Evolutionary conservation across 2,888 invertebrate species (phyloP).

Genomic region (Drosophila melanocephala): DNA sequence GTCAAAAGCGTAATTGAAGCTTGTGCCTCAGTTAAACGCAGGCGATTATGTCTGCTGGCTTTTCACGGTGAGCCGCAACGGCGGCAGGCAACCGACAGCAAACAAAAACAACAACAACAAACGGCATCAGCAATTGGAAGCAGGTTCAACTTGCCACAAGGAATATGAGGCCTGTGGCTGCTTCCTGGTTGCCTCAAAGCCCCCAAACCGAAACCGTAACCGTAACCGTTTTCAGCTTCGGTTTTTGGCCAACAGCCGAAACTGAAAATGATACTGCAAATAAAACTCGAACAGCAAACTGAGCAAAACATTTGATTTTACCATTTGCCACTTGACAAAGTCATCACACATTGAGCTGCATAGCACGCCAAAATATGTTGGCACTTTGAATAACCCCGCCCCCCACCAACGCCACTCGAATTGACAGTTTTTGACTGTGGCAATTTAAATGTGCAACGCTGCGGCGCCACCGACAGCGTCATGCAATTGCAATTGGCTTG

Average conservation of each 20-base stretch:
- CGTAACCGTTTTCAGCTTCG: not conserved
- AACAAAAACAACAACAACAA: slow-evolving; percentile 15
- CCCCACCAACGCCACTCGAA: not conserved
- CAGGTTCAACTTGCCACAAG: slow-evolving; percentile 65
- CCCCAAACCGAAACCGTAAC: slow-evolving; percentile 30
- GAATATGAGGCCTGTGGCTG: slow-evolving; percentile 56
- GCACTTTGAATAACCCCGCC: slow-evolving; percentile 1
- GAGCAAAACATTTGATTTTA: slow-evolving; percentile 40
- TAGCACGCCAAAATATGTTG: slow-evolving; percentile 54
- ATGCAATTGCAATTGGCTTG: slow-evolving; percentile 62
- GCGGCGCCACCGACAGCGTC: slow-evolving; percentile 24
- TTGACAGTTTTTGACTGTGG: slow-evolving; percentile 51
- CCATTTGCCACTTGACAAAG: slow-evolving; percentile 38
- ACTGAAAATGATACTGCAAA: slow-evolving; percentile 10
- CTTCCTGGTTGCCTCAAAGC: slow-evolving; percentile 71
- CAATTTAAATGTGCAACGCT: slow-evolving; percentile 70
- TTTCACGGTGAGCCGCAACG: slow-evolving; percentile 54
- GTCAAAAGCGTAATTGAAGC: slow-evolving; percentile 76
- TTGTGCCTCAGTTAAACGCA: slow-evolving; percentile 70
- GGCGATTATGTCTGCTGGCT: slow-evolving; percentile 72
- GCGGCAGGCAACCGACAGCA: slow-evolving; percentile 29
- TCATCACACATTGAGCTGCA: slow-evolving; percentile 63
- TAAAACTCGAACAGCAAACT: slow-evolving; percentile 23
- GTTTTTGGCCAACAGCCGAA: slow-evolving; percentile 30
- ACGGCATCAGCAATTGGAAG: slow-evolving; percentile 24